Base-by-base conservation (phyloP, 2,888 invertebrate species). In the Phortica magna region DNA sequence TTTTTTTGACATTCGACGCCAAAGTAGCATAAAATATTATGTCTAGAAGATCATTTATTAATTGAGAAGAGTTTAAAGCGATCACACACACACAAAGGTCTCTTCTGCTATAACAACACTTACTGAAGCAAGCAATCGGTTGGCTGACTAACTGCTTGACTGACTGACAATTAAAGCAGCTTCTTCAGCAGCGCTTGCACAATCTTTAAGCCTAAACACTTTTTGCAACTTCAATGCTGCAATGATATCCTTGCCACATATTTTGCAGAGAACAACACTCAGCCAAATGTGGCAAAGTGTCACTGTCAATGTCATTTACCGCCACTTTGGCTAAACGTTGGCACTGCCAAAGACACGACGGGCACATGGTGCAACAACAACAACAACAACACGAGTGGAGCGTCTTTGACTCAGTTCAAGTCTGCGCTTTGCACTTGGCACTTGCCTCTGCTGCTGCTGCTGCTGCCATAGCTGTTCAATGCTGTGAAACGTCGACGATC, bases 221-320 rank as follows among this genome's bases (percentile, higher is more conserved):
- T 31, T 31, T 31, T 31, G 31, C 31, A 12, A 61, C 22, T n/a
- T 61, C 19, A 55, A 31, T 31, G 73, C 76, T 64, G 55, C 61
- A 73, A 22, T 73, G 81, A 77, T 79, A 75, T 31, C 76, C 77
- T 74, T 79, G 70, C 76, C 76, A n/a, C n/a, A n/a, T n/a, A n/a
- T n/a, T n/a, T n/a, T n/a, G n/a, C n/a, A n/a, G 79, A 31, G 31
- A 42, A 42, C 42, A 61, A 22, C 59, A 48, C 19, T 42, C 71
- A 76, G 43, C 70, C 74, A 68, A 68, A 5, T 57, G 74, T 53
- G 61, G 77, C 82, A 83, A 81, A 83, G 83, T 89, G 90, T 89
- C 89, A 89, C 89, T 89, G 89, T 90, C 89, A 89, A 90, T 90
- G 89, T 89, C 90, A 89, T 87, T 90, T 90, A 88, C 80, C 83